Evolutionary conservation across 53 echinoderm and acorn worm species (phyloP).

Genomic region (Luidia sarsii): DNA sequence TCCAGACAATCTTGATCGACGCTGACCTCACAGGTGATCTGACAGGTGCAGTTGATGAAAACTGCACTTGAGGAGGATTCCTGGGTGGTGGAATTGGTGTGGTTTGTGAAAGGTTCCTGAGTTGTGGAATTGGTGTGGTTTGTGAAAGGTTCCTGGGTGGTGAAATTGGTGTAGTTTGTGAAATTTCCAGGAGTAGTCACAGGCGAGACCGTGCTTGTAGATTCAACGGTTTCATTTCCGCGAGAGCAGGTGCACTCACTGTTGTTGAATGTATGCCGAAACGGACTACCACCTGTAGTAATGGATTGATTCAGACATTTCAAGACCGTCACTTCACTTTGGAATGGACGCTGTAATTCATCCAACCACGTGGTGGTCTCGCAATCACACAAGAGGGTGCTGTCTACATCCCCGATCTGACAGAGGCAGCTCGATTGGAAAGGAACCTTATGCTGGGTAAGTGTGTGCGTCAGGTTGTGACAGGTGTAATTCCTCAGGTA

Average conservation of each 20-base stretch:
- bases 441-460: conserved; percentile 32
- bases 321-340: not conserved
- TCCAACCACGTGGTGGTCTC: not conserved
- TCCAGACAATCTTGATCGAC: conserved; percentile 31
- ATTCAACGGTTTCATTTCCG: not conserved
- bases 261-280: not conserved
- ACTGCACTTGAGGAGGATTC: not conserved
- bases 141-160: not conserved
- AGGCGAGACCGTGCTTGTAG: not conserved
- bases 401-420: not conserved
- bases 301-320: conserved; percentile 17
- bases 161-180: not conserved
- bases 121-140: not conserved
- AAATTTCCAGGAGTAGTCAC: not conserved
- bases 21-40: conserved; percentile 16
- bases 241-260: conserved; percentile 11
- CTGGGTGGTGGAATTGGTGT: not conserved
- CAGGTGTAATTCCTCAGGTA: conserved; percentile 62
- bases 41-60: conserved; percentile 16
- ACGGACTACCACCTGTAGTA: not conserved
- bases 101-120: not conserved
- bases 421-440: conserved; percentile 39
- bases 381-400: conserved; percentile 19
- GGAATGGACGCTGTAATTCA: not conserved
- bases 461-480: conserved; percentile 37